A percentile compares a stretch with the other conserved stretches of the same genome.
Conservation (phyloP, 2,113 vertebrate genomes). For the Solenodon paradoxus region DNA sequence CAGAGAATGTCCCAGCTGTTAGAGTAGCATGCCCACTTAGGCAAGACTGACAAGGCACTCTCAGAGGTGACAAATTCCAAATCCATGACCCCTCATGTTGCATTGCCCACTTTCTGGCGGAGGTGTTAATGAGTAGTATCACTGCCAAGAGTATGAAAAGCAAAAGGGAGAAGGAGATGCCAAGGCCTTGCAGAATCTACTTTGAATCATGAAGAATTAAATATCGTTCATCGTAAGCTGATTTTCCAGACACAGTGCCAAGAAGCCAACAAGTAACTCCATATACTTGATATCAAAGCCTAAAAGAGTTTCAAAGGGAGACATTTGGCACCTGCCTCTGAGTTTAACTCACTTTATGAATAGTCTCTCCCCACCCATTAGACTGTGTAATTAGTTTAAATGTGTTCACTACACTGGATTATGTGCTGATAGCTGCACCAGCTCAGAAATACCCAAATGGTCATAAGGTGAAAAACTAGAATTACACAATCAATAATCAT, state of each 20-base stretch:
- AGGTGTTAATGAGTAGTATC: slow-evolving; percentile 2
- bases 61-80: not conserved
- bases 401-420: not conserved
- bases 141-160: not conserved
- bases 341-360: slow-evolving; percentile 6
- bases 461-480: not conserved
- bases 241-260: slow-evolving; percentile 44
- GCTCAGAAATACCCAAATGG: not conserved
- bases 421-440: not conserved
- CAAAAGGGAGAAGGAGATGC: slow-evolving; percentile 3
- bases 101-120: not conserved
- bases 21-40: not conserved
- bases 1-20: not conserved
- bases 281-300: not conserved
- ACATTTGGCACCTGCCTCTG: not conserved
- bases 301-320: not conserved
- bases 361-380: not conserved
- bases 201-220: slow-evolving; percentile 59
- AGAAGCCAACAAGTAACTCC: slow-evolving; percentile 42
- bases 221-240: slow-evolving; percentile 42
- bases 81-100: not conserved
- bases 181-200: not conserved
- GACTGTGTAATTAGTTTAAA: not conserved
- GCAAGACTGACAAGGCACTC: not conserved
- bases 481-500: not conserved